Conservation (phyloP, 2,797 vertebrate genomes). For the Diceros bicornis region DNA sequence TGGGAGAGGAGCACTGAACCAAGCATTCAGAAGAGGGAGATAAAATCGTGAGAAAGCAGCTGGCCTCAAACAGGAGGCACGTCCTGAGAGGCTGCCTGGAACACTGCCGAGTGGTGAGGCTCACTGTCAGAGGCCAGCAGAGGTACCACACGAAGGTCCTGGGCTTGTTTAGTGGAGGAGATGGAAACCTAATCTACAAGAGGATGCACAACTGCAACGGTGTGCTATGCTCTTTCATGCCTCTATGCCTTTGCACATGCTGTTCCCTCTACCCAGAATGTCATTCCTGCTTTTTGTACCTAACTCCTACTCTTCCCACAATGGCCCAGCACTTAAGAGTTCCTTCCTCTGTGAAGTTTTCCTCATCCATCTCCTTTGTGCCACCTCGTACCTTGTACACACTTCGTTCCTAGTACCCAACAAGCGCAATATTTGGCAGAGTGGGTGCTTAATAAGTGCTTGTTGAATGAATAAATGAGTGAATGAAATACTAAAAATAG, state of each 20-base stretch:
- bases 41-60: neutral
- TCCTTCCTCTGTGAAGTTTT: neutral
- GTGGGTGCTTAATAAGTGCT: neutral
- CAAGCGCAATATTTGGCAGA: neutral
- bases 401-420: neutral
- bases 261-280: neutral
- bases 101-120: neutral
- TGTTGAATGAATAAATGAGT: neutral
- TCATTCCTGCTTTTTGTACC: neutral
- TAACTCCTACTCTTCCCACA: neutral
- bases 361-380: neutral
- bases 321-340: neutral
- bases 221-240: too few species aligned
- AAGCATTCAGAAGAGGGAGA: neutral
- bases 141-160: fast-evolving
- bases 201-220: neutral
- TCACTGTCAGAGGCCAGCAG: neutral
- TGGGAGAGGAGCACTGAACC: neutral
- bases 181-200: neutral
- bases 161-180: too few species aligned
- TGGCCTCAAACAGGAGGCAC: neutral
- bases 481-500: neutral
- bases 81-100: neutral
- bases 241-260: neutral
- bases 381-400: neutral